phyloP scores from a whole-genome alignment of 2,888 invertebrate genomes.

The Calephelis perditalis region DNA sequence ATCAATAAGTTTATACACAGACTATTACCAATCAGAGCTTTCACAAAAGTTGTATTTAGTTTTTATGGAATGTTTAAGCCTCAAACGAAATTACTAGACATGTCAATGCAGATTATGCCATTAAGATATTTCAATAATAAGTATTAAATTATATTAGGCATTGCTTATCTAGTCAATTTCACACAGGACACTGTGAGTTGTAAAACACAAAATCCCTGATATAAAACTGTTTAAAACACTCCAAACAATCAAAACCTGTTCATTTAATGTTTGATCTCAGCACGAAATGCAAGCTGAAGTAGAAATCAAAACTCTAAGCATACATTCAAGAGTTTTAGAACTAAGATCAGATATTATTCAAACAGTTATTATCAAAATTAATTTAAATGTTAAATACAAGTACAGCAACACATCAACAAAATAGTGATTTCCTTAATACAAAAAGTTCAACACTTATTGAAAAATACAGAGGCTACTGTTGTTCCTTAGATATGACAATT shows the following conservation, averaged over 20 bases:
- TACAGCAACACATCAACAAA: slow-evolving; percentile 45
- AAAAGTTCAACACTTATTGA: slow-evolving; percentile 40
- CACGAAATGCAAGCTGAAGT: slow-evolving; percentile 38
- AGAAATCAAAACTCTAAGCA: slow-evolving; percentile 13
- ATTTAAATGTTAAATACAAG: slow-evolving; percentile 32
- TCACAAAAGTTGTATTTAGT: slow-evolving; percentile 54
- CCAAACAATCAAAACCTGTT: slow-evolving; percentile 54
- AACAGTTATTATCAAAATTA: slow-evolving; percentile 32
- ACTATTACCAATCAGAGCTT: slow-evolving; percentile 59
- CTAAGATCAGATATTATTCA: slow-evolving; percentile 57
- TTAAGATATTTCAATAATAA: slow-evolving; percentile 14
- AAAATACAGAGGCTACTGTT: slow-evolving; percentile 46
- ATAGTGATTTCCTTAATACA: slow-evolving; percentile 46
- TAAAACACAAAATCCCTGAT: slow-evolving; percentile 51
- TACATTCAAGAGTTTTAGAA: slow-evolving; percentile 32
- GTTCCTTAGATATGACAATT: slow-evolving; percentile 42
- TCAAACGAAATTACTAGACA: slow-evolving; percentile 57
- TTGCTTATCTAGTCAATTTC: slow-evolving; percentile 56
- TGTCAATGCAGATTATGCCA: slow-evolving; percentile 38
- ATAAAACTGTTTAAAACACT: slow-evolving; percentile 62
- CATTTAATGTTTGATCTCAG: slow-evolving; percentile 52
- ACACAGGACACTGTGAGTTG: slow-evolving; percentile 47
- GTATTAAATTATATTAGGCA: slow-evolving; percentile 29
- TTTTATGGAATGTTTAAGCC: slow-evolving; percentile 75
- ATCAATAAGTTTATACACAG: slow-evolving; percentile 30